phyloP scores from a whole-genome alignment of 2,113 vertebrate genomes.

The Pseudopipra pipra region DNA sequence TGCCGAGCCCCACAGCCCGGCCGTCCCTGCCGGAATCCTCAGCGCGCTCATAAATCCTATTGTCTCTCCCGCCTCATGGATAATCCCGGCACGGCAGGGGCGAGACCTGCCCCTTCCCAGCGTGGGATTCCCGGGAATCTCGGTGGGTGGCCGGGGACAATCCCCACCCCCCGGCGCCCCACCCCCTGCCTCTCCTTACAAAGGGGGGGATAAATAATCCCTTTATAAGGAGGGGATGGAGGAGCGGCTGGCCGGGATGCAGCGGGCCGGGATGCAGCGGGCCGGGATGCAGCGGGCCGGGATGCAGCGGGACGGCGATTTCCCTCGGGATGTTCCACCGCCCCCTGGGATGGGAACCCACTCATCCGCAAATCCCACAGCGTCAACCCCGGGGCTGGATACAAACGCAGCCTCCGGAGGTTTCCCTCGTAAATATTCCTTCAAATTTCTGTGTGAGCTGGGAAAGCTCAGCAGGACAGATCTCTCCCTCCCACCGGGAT shows the following conservation, averaged over 20 bases:
- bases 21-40: background rate
- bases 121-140: background rate
- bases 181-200: background rate
- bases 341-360: accelerated
- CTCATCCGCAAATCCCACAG: accelerated
- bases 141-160: background rate
- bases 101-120: background rate
- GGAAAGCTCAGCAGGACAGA: background rate
- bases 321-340: background rate
- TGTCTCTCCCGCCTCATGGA: background rate
- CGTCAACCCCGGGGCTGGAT: background rate
- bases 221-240: background rate
- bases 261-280: background rate
- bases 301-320: no score
- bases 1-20: background rate
- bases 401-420: background rate
- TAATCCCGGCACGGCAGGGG: background rate
- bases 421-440: background rate
- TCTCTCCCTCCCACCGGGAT: accelerated
- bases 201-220: background rate
- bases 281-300: background rate
- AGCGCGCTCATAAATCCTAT: background rate
- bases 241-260: background rate
- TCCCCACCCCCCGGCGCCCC: background rate
- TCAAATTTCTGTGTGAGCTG: background rate